Conservation (phyloP, 2,113 vertebrate genomes). For the Phycodurus eques region DNA sequence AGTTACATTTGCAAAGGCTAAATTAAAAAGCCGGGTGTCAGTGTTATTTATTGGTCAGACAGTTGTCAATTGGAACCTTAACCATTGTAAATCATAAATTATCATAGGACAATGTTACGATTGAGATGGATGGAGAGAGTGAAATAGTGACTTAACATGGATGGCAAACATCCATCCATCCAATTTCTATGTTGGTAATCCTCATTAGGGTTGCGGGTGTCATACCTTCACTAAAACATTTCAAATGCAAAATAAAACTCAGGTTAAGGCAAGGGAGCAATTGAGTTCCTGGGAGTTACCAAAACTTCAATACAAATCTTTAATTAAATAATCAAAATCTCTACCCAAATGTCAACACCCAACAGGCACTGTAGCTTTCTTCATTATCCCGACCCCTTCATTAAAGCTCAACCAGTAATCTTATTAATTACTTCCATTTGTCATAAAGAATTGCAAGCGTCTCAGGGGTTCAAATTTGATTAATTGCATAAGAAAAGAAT, state of each 20-base stretch:
- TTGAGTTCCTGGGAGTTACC: conserved; percentile 33
- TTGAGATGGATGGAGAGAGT: no score
- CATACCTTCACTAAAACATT: conserved; percentile 60
- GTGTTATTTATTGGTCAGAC: neutral
- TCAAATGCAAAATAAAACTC: conserved; percentile 67
- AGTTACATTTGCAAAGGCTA: neutral
- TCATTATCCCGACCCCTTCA: conserved; percentile 23
- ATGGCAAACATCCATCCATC: no score
- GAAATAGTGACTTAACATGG: neutral
- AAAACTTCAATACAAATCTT: conserved; percentile 42
- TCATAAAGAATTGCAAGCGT: conserved; percentile 42
- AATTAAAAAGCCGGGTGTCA: neutral
- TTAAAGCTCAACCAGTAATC: conserved; percentile 51
- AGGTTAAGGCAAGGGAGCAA: conserved; percentile 34
- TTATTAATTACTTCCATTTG: conserved; percentile 60
- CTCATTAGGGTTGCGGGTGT: neutral
- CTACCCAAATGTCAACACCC: conserved; percentile 29
- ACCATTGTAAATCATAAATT: no score
- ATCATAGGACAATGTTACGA: no score
- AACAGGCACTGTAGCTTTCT: conserved; percentile 26
- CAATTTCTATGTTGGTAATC: no score
- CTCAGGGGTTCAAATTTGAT: conserved; percentile 35
- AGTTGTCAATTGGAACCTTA: neutral
- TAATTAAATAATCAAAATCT: conserved; percentile 55
- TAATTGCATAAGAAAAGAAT: conserved; percentile 28